Percentiles rank a stretch among this genome's conserved stretches.
Conservation (phyloP, 2,797 vertebrate species). For the Coregonus ussuriensis region DNA sequence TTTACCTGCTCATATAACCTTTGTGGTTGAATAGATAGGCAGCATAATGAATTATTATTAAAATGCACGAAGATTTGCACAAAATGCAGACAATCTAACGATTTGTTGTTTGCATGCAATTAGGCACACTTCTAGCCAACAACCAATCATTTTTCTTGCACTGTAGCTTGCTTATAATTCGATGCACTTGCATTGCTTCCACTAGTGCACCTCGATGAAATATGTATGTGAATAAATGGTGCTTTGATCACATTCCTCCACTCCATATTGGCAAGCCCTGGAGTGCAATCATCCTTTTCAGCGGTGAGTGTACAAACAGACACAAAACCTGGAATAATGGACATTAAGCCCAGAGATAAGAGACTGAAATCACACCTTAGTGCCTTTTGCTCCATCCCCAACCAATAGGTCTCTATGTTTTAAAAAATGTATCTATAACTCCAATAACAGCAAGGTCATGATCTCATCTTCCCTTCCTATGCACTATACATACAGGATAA, state of each 20-base stretch:
- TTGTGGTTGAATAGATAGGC: neutral
- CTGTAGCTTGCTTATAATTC: constrained; percentile 19
- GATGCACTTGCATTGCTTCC: constrained; percentile 9
- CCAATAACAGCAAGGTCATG: constrained; percentile 7
- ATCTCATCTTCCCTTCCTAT: constrained; percentile 18
- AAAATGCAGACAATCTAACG: neutral
- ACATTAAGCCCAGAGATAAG: constrained; percentile 21
- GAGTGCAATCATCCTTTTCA: constrained; percentile 14
- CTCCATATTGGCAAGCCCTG: constrained; percentile 5
- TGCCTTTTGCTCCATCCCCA: constrained; percentile 9
- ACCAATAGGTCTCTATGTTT: constrained; percentile 12
- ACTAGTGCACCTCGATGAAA: constrained; percentile 14
- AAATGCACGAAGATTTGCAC: neutral
- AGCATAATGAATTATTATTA: neutral
- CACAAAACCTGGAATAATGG: constrained; percentile 21
- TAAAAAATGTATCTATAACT: constrained; percentile 21
- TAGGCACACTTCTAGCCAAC: neutral
- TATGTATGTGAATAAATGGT: constrained; percentile 13
- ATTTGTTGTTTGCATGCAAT: constrained; percentile 14
- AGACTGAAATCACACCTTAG: constrained; percentile 17
- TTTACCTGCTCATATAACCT: neutral
- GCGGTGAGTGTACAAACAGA: constrained; percentile 14
- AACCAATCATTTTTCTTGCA: constrained; percentile 9
- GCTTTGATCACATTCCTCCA: constrained; percentile 2
- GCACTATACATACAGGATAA: constrained; percentile 23